Evolutionary conservation across 2,797 vertebrate genomes (phyloP).

Genomic region (Corythornis leucogaster): DNA sequence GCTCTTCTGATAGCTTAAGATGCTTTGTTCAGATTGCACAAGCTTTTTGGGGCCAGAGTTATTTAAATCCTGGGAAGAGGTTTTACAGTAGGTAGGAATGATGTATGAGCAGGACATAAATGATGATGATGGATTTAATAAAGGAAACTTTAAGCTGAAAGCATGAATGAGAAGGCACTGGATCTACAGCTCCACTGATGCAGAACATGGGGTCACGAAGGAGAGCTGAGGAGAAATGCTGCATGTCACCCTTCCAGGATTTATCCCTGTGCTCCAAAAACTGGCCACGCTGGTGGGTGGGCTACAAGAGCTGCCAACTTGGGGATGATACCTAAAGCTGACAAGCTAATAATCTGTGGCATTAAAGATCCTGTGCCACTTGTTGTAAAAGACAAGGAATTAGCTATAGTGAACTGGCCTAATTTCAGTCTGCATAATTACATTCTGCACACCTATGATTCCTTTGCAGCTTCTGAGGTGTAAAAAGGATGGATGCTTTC

Average conservation of each 20-base stretch:
- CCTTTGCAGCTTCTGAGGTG: background rate
- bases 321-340: background rate
- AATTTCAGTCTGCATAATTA: constrained; percentile 49
- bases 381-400: constrained; percentile 27
- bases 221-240: background rate
- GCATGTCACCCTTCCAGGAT: background rate
- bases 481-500: background rate
- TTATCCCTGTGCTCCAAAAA: background rate
- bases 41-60: background rate
- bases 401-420: constrained; percentile 35
- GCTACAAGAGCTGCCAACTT: background rate
- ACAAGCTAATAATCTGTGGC: constrained; percentile 9
- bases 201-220: accelerated
- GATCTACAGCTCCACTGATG: background rate
- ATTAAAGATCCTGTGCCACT: constrained; percentile 22
- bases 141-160: constrained; percentile 15
- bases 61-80: constrained; percentile 32
- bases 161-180: background rate
- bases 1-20: constrained; percentile 9
- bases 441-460: constrained; percentile 1
- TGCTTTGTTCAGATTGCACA: constrained; percentile 9
- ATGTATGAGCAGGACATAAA: constrained; percentile 17
- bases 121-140: constrained; percentile 41
- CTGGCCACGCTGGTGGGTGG: background rate
- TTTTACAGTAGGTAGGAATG: constrained; percentile 36